Evolutionary conservation across 2,113 vertebrate genomes (phyloP), one percentile per base, ranked within the genome.

Genomic region (Trematomus loennbergii): DNA sequence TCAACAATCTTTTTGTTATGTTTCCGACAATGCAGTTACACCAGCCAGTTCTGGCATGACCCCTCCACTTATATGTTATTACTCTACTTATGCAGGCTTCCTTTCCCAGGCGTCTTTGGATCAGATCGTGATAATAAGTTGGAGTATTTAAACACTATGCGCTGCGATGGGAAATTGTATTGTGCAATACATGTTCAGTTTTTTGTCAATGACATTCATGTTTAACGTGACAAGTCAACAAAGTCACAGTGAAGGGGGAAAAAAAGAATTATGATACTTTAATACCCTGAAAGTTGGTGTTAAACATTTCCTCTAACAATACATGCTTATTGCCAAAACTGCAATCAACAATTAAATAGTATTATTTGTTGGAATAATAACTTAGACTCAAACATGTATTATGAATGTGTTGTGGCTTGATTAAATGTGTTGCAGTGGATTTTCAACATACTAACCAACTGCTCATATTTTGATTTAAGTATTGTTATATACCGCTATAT

Each of bases 1-100:
- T 84, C 93, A 93, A 72, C 67, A 66, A 53, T 85, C 67, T 75
- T 83, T 72, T 86, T 89, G 29, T 86, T 67, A 74, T 89, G 78
- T 88, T 86, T 86, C 67, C 58, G 55, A 18, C 68, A 18, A 12
- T 62, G 72, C 63, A 29, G 81, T 78, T 78, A 48, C 59, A 81
- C 49, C 78, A 85, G 78, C 88, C 52, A 84, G 84, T 80, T 69
- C 81, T 85, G 80, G 86, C 85, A 88, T 84, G 88, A 89, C 48
- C 75, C 64, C 66, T 54, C 80, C 64, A 33, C 64, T 86, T 81
- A 69, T 25, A 67, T 78, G 63, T 86, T 63, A 73, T 72, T 40
- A 68, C 71, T 87, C 40, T 75, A 83, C 79, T 72, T 61, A 83
- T 33, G 33, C 59, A 46, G 62, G 63, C 71, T 81, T 88, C 45